These are phyloP conservation scores for Ceratina calcarata DNA, from an alignment of 1,140 invertebrate species.

Conservation along the genomic window DNA sequence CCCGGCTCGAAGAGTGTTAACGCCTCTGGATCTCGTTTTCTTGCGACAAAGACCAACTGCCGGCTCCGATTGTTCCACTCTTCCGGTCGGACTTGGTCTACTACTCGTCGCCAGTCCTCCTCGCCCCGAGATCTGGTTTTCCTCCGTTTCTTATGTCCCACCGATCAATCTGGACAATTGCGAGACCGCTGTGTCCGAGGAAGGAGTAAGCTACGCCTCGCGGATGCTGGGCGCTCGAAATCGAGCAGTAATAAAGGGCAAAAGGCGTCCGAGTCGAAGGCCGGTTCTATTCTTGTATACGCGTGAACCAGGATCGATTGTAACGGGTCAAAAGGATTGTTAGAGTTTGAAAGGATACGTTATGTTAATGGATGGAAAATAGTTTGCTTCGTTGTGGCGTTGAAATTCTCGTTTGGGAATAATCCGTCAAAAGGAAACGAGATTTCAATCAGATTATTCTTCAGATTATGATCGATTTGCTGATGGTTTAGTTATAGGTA, in stretches of 20 bases:
- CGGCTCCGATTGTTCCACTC: constrained; percentile 62
- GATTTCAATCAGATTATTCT: neutral
- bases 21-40: constrained; percentile 61
- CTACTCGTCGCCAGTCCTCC: constrained; percentile 3
- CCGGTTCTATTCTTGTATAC: constrained; percentile 41
- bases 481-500: too few relatives aligned
- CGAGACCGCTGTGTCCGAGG: constrained; percentile 15
- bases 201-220: constrained; percentile 43
- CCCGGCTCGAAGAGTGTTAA: constrained; percentile 61
- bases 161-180: constrained; percentile 51
- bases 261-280: constrained; percentile 20
- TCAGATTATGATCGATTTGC: too few relatives aligned
- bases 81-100: constrained; percentile 64
- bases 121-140: constrained; percentile 48
- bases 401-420: constrained; percentile 43
- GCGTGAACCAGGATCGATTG: constrained; percentile 67
- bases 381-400: neutral
- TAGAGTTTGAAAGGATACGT: constrained; percentile 40
- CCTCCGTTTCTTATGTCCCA: constrained; percentile 31
- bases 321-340: constrained; percentile 46
- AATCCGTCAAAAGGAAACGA: neutral
- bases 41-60: constrained; percentile 66
- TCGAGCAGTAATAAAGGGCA: constrained; percentile 55
- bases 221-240: constrained; percentile 3
- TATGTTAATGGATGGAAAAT: constrained; percentile 35